Evolutionary conservation across 2,113 vertebrate genomes (phyloP), one percentile per base, ranked within the genome.

Genomic region (Heterocephalus glaber): DNA sequence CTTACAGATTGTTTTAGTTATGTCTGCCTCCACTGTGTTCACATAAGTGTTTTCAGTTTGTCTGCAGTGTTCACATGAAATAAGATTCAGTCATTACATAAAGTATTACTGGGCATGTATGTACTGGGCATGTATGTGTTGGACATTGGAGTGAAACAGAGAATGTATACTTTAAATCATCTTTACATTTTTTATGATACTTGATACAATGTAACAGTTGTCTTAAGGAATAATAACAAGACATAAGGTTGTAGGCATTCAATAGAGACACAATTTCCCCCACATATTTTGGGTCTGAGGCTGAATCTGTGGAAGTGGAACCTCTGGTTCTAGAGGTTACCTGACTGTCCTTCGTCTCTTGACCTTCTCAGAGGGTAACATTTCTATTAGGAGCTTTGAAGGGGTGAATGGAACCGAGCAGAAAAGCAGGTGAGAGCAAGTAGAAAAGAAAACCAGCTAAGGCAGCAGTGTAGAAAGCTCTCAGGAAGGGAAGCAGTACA

Each of bases 381-480:
- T n/a, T 85, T 70, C 30, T 72, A 19, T 92, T 65, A 89, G 30
- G 41, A 80, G 81, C 12, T 52, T 52, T 58, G 60, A 30, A 86
- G 90, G 20, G 11, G 38, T 77, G 26, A 16, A 17, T 38, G 35
- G 5, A 14, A 44, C 81, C 63, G 52, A 49, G 52, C 35, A 68
- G 56, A 35, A 79, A 63, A 58, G 33, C 1, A 58, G 16, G 22
- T 12, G 28, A 41, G 60, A 60, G 6, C 3, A 4, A 1, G 35
- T n/a, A 79, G 17, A 49, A 44, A 19, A n/a, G 35, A 44, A 47
- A 61, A 3, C 44, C 1, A 70, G 76, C 14, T 24, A 68, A 60
- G 19, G 9, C 24, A n/a, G 5, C 22, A 7, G 0, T 1, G 3
- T 20, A 16, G 20, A 52, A 47, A 47, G 24, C 76, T 30, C 13